Evolutionary conservation across 1,140 invertebrate species (phyloP).

Genomic region (Drosophila pallidifrons): DNA sequence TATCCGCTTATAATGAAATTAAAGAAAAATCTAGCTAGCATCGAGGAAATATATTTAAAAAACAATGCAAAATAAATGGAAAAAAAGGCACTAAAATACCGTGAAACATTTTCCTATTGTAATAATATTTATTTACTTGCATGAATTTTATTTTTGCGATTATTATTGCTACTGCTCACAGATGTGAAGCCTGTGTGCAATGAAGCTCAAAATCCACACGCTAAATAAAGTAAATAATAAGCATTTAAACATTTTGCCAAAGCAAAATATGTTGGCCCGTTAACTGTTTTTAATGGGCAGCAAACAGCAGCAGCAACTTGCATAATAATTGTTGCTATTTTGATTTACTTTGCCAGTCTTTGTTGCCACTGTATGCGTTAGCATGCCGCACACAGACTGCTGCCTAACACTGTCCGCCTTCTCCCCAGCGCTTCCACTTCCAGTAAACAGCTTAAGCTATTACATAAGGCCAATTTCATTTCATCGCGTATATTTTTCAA

Average conservation of each 20-base stretch:
- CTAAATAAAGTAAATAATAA: slow-evolving; percentile 55
- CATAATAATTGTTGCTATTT: slow-evolving; percentile 77
- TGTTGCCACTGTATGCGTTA: slow-evolving; percentile 27
- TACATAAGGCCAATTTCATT: slow-evolving; percentile 66
- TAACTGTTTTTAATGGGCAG: slow-evolving; percentile 51
- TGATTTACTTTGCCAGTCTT: slow-evolving; percentile 40
- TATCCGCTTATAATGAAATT: no score
- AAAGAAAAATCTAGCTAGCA: no score
- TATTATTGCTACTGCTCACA: slow-evolving; percentile 37
- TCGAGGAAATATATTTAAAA: neutral
- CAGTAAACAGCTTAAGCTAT: slow-evolving; percentile 21
- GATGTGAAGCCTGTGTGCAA: slow-evolving; percentile 44
- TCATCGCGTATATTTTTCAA: slow-evolving; percentile 53
- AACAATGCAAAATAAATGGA: neutral
- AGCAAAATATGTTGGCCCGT: slow-evolving; percentile 66
- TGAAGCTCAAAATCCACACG: slow-evolving; percentile 29
- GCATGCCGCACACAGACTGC: slow-evolving; percentile 35
- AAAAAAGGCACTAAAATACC: neutral
- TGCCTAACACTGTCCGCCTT: neutral
- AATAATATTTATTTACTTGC: neutral
- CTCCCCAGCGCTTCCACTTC: neutral
- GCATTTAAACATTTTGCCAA: slow-evolving; percentile 60
- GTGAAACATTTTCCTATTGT: slow-evolving; percentile 27
- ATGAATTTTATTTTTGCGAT: slow-evolving; percentile 34
- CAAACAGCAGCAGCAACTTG: slow-evolving; percentile 63